Base-by-base conservation (phyloP, 2,797 vertebrate species). In the Hydrolagus colliei region DNA sequence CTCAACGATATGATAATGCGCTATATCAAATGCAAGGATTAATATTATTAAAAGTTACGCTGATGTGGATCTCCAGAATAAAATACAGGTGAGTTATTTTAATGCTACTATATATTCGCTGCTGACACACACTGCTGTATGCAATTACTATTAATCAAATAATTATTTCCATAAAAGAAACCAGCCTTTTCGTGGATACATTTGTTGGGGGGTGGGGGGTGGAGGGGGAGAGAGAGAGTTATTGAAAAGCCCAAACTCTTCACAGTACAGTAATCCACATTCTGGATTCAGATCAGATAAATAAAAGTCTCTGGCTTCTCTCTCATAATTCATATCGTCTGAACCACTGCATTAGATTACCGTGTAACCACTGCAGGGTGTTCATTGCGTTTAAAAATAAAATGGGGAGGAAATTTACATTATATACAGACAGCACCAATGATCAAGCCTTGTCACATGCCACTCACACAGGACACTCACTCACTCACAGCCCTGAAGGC, bases 311-410 rank as follows among this genome's bases (percentile, higher is more conserved):
- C 27, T 27, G 62, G 22, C n/a, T 8, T 14, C 20, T 65, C 32
- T 32, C 77, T 14, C 59, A 13, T 22, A 65, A 32, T 13, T 63
- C 12, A 65, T 2, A 65, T 6, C 3, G 32, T 65, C n/a, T 52
- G 65, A 65, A 80, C 22, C 4, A 10, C 22, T 16, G 11, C 5
- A 32, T 80, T 14, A 63, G 16, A 65, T 82, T 68, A 5, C 63
- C 22, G 6, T 35, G 35, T 63, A 79, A 79, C 14, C 18, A 20
- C 16, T 68, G 62, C 10, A 59, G 10, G 22, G 1, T 18, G 41
- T 75, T 77, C 75, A 63, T 63, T 11, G 63, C 22, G n/a, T 67
- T 82, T 82, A 32, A 82, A 82, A 52, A 52, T 52, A 52, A 52
- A 52, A 67, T 16, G 32, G 8, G 27, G 20, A 18, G 11, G 8